phyloP scores from a whole-genome alignment of 2,888 invertebrate species.

The Malthinus seriepunctatus region DNA sequence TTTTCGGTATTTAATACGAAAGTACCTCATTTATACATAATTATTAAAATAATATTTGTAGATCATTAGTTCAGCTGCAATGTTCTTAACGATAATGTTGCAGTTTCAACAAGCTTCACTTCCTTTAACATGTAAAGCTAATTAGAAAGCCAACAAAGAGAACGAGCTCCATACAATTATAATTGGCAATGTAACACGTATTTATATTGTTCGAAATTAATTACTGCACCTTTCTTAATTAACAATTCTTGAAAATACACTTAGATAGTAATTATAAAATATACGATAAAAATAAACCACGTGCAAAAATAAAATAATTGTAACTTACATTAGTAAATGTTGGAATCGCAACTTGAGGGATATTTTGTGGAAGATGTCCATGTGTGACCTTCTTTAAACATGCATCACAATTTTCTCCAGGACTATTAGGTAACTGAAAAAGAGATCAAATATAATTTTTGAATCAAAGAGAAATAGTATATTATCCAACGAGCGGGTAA shows the following conservation, averaged over 20 bases:
- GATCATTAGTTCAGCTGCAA: conserved; percentile 3
- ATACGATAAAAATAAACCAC: too few relatives aligned
- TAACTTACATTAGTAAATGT: conserved; percentile 10
- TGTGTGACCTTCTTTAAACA: not conserved
- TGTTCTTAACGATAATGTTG: conserved; percentile 3
- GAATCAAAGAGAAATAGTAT: not conserved
- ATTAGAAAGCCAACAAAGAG: too few relatives aligned
- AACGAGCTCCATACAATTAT: too few relatives aligned
- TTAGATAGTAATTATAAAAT: not conserved
- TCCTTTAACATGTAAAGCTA: conserved; percentile 40
- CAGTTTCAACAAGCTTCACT: conserved; percentile 36
- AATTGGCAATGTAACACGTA: too few relatives aligned
- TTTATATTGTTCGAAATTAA: too few relatives aligned
- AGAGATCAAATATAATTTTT: not conserved
- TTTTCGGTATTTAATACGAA: not conserved
- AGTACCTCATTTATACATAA: not conserved
- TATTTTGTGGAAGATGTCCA: conserved; percentile 6
- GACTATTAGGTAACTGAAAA: conserved; percentile 4
- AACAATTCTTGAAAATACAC: not conserved
- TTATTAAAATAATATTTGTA: not conserved
- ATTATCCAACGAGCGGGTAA: not conserved
- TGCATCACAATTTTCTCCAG: not conserved
- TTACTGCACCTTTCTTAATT: too few relatives aligned
- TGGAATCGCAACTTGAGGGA: conserved; percentile 18
- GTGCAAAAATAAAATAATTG: not conserved